Percentiles rank a stretch among this genome's conserved stretches.
phyloP scores from a whole-genome alignment of 2,797 vertebrate species.

The Sebastes vulpes region DNA sequence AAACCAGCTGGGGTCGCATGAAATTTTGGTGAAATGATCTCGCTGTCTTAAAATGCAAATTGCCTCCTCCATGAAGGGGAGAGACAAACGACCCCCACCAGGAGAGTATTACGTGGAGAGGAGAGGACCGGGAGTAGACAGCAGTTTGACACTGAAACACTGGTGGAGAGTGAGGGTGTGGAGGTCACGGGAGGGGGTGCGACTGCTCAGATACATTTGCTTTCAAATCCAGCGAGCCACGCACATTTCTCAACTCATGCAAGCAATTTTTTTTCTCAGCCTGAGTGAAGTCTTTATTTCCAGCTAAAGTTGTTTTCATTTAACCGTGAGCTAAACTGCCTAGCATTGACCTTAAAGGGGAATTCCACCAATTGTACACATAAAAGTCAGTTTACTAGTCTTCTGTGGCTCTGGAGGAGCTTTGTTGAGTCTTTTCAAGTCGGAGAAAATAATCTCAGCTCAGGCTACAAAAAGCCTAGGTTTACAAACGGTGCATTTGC shows the following conservation, averaged over 20 bases:
- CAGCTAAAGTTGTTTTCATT: conserved; percentile 12
- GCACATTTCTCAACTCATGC: background rate
- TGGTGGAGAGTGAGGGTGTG: background rate
- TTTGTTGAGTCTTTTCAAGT: background rate
- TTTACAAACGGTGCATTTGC: background rate
- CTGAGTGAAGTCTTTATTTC: conserved; percentile 7
- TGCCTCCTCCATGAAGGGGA: background rate
- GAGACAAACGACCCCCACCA: background rate
- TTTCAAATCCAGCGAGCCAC: conserved; percentile 19
- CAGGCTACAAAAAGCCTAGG: background rate
- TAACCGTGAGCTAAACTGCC: background rate
- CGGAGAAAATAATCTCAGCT: background rate
- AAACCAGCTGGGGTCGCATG: conserved; percentile 16
- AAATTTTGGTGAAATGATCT: conserved; percentile 12
- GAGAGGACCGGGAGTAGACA: background rate
- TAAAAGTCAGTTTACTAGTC: background rate
- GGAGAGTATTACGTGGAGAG: background rate
- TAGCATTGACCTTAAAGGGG: background rate
- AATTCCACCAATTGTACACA: background rate
- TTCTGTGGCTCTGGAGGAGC: background rate
- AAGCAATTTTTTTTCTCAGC: background rate
- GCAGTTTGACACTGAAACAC: conserved; percentile 1
- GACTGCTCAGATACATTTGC: background rate
- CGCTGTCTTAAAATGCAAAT: conserved; percentile 27
- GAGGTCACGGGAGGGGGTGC: background rate